A percentile compares a stretch with the other conserved stretches of the same genome.
These are phyloP conservation scores for Tetrapedia diversipes DNA, from an alignment of 2,888 invertebrate genomes.

Conservation along the genomic window DNA sequence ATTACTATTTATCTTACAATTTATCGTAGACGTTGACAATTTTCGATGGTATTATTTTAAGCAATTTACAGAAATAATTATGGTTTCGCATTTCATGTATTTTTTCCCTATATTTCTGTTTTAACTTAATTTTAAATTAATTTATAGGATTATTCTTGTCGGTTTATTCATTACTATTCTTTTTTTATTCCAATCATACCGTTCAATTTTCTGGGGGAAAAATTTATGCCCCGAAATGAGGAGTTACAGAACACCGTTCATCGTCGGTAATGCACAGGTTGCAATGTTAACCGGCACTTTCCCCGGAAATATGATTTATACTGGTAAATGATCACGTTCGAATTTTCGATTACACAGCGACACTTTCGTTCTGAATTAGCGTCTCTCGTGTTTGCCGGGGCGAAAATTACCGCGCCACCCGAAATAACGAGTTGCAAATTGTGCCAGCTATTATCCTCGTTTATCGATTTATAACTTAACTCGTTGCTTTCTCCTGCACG, in stretches of 20 bases:
- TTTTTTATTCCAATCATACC: no score
- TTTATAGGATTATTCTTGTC: no score
- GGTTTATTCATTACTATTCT: no score
- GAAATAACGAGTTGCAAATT: conserved; percentile 7
- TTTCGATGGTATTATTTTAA: no score
- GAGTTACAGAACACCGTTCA: conserved; percentile 10
- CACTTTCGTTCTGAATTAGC: conserved; percentile 23
- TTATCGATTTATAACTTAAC: conserved; percentile 26
- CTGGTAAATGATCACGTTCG: conserved; percentile 27
- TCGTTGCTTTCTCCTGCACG: conserved; percentile 6
- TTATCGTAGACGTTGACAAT: no score
- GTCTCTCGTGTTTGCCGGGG: not conserved
- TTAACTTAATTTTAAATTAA: no score
- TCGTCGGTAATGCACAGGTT: not conserved
- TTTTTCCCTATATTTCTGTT: no score
- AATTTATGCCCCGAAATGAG: conserved; percentile 18
- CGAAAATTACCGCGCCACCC: conserved; percentile 4
- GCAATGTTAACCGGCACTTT: conserved; percentile 28
- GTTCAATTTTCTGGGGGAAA: not conserved
- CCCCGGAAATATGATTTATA: conserved; percentile 26
- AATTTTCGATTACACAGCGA: conserved; percentile 23
- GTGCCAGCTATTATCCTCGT: conserved; percentile 6
- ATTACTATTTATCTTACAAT: no score
- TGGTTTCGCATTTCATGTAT: no score
- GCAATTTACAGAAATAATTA: no score